phyloP scores from a whole-genome alignment of 2,888 invertebrate species.

The Drosophila parthenogenetica region DNA sequence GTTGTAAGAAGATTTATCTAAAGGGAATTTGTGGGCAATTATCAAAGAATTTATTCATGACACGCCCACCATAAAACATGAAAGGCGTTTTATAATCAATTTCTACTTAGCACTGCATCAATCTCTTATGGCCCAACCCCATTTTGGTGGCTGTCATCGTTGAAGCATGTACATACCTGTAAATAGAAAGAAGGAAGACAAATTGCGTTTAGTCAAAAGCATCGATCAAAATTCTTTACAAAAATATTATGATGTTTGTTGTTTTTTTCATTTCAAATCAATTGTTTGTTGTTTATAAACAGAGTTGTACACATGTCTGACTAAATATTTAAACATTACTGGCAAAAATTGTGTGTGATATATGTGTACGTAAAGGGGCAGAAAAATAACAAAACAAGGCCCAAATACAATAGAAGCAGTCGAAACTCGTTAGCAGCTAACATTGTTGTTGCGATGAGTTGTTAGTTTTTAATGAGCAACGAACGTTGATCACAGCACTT shows the following conservation, averaged over 20 bases:
- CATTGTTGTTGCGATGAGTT: slow-evolving; percentile 57
- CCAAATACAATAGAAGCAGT: slow-evolving; percentile 44
- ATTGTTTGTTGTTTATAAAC: slow-evolving; percentile 50
- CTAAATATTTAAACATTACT: slow-evolving; percentile 50
- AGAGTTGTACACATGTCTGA: slow-evolving; percentile 23
- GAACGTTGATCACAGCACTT: slow-evolving; percentile 58
- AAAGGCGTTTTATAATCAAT: slow-evolving; percentile 39
- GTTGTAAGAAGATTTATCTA: background rate
- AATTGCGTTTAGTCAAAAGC: slow-evolving; percentile 60
- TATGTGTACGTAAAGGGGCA: background rate
- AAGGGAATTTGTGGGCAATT: background rate
- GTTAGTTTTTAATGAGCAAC: slow-evolving; percentile 62
- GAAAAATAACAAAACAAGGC: slow-evolving; percentile 55
- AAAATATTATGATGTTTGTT: slow-evolving; percentile 55
- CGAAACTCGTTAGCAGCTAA: slow-evolving; percentile 66
- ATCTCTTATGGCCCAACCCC: slow-evolving; percentile 39
- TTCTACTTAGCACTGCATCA: slow-evolving; percentile 67
- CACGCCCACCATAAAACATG: slow-evolving; percentile 36
- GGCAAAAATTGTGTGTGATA: slow-evolving; percentile 33
- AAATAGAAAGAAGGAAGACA: slow-evolving; percentile 59
- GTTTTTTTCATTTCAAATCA: slow-evolving; percentile 57
- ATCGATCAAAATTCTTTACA: slow-evolving; percentile 66
- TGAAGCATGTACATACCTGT: slow-evolving; percentile 59
- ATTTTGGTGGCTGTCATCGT: slow-evolving; percentile 1
- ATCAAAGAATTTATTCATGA: slow-evolving; percentile 3